Evolutionary conservation across 1,140 invertebrate species (phyloP), one percentile per base, ranked within the genome.

Genomic region (Pseudomyrmex dendroicus): DNA sequence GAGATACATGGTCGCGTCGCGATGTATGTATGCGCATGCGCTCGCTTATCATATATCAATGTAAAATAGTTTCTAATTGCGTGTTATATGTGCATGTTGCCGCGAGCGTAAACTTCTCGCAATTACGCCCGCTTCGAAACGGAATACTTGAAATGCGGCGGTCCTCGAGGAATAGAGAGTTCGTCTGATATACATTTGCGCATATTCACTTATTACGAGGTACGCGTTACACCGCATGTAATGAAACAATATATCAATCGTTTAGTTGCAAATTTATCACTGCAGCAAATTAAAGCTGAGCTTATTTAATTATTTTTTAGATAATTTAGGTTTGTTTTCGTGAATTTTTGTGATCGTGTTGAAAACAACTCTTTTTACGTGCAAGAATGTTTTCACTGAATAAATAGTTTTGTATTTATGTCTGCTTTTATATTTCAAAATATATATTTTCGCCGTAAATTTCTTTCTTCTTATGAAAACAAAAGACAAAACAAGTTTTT

Each of bases 31-130:
- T n/a, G 57, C 20, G 57, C 44, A 48, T 59, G 12, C 46, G 4
- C 17, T 2, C 20, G 44, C 46, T 59, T 59, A 59, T 59, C 44
- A 35, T 35, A 57, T 44, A 57, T 72, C 22, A 70, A 80, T 57
- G 35, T 48, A 59, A 61, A 80, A 48, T 59, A 59, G 66, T 17
- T 70, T 77, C 15, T 80, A 80, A 80, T 80, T 80, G 44, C 59
- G 12, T 48, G 35, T n/a, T 56, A 46, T 56, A 46, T 22, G 57
- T n/a, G 57, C 46, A 35, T 25, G 52, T 25, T 57, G 20, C 25
- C 44, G 35, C 35, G 35, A 7, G 35, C 66, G 35, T 72, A 72
- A 80, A 80, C 76, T 80, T 80, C 59, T 7, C n/a, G 50, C 8
- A 15, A 8, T 1, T 7, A 4, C 17, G 20, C 15, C 25, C n/a